phyloP scores from a whole-genome alignment of 2,113 vertebrate species.

The Clarias macrocephalus region DNA sequence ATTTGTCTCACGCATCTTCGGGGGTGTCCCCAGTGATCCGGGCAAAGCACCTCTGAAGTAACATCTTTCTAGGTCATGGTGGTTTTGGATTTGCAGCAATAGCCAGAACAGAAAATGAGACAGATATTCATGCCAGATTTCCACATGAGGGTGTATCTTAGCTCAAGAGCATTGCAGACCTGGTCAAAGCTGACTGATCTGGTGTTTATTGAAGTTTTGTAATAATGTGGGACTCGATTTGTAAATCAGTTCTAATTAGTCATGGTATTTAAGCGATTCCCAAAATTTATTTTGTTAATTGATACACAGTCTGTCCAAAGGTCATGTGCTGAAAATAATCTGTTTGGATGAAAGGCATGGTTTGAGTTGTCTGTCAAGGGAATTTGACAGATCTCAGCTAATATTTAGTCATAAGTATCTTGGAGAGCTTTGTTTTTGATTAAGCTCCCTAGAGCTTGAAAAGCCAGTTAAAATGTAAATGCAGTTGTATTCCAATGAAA shows the following conservation, averaged over 20 bases:
- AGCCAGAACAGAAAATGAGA: not conserved
- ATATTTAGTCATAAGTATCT: conserved; percentile 55
- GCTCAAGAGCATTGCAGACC: not conserved
- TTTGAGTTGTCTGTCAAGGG: conserved; percentile 41
- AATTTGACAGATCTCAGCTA: conserved; percentile 44
- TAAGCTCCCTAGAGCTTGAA: conserved; percentile 50
- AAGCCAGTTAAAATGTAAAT: conserved; percentile 57
- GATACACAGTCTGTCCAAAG: conserved; percentile 49
- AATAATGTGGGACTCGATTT: conserved; percentile 33
- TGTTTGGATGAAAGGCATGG: conserved; percentile 40
- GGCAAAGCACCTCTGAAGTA: conserved; percentile 38
- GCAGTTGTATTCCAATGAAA: conserved; percentile 50
- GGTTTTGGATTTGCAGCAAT: not conserved
- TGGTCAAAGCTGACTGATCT: not conserved
- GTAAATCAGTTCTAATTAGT: conserved; percentile 50
- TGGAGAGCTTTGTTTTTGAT: conserved; percentile 46
- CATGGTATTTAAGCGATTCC: conserved; percentile 35
- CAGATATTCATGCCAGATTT: not conserved
- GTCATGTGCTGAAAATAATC: conserved; percentile 60
- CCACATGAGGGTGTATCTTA: not conserved
- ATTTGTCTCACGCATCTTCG: conserved; percentile 69
- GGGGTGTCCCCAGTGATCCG: conserved; percentile 50
- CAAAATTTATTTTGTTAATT: conserved; percentile 49
- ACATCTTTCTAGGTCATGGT: conserved; percentile 38
- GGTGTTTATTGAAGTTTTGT: conserved; percentile 17